Percentiles rank a stretch among this genome's conserved stretches.
Evolutionary conservation across 2,113 vertebrate species (phyloP).

Genomic region (Todiramphus chloris): DNA sequence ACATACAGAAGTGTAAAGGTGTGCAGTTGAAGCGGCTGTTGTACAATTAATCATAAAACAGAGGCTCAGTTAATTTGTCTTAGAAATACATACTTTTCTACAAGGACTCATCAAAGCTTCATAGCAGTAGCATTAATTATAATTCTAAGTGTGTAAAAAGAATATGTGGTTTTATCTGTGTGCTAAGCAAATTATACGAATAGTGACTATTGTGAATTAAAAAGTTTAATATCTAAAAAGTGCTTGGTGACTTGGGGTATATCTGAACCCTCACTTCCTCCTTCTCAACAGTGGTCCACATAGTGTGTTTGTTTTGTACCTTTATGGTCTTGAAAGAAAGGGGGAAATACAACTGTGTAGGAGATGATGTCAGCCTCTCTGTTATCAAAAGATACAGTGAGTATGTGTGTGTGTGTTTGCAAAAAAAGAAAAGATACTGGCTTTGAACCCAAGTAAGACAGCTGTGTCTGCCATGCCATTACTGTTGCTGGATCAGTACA

Average conservation of each 20-base stretch:
- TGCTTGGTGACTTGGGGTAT: neutral
- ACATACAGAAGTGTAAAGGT: neutral
- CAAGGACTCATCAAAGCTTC: neutral
- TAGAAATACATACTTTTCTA: neutral
- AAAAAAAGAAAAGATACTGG: conserved; percentile 6
- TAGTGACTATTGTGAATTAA: neutral
- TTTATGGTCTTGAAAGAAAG: conserved; percentile 6
- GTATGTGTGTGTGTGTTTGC: neutral
- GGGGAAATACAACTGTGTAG: conserved; percentile 32
- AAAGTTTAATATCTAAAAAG: neutral
- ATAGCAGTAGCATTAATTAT: neutral
- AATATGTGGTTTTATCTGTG: neutral
- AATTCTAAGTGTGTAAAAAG: neutral
- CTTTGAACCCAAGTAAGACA: conserved; percentile 33
- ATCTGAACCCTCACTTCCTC: neutral
- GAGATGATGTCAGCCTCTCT: conserved; percentile 58
- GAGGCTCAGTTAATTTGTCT: neutral
- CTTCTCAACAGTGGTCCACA: neutral
- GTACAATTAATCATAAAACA: neutral
- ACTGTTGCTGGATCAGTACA: neutral
- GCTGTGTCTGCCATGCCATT: conserved; percentile 34
- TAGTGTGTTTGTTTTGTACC: conserved; percentile 1
- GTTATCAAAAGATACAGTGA: conserved; percentile 36
- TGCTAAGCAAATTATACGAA: neutral
- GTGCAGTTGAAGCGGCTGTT: neutral